These are phyloP conservation scores for Craniophora ligustri DNA, from an alignment of 2,888 invertebrate species.

Conservation along the genomic window DNA sequence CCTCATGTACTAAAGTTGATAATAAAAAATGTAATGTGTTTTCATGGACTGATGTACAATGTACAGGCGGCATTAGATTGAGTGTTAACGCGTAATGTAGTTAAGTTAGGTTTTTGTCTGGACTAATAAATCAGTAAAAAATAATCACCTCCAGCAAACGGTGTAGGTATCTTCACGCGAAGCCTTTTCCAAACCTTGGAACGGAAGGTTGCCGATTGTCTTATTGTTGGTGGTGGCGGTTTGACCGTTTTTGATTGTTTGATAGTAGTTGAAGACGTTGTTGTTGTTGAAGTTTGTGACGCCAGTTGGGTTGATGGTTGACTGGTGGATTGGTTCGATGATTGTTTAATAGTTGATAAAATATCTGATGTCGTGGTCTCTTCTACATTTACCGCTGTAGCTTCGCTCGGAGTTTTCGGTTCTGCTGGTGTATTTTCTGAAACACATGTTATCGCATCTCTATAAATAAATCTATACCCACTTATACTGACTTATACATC, in stretches of 20 bases:
- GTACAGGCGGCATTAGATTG: too few relatives aligned
- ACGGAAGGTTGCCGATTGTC: background rate
- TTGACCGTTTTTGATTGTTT: background rate
- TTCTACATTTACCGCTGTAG: constrained; percentile 1
- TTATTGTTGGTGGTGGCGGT: background rate
- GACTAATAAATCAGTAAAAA: background rate
- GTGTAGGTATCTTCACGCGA: background rate
- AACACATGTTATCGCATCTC: constrained; percentile 34
- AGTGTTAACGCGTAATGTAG: too few relatives aligned
- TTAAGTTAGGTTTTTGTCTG: background rate
- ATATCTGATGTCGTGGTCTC: background rate
- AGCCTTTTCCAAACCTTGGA: background rate
- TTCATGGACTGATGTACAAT: too few relatives aligned
- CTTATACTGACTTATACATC: too few relatives aligned
- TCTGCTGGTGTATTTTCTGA: constrained; percentile 28
- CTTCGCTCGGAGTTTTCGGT: constrained; percentile 8
- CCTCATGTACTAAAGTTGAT: too few relatives aligned
- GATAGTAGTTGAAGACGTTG: background rate
- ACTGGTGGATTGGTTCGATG: background rate
- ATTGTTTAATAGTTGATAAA: constrained; percentile 2
- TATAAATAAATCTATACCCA: too few relatives aligned
- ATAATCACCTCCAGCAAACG: constrained; percentile 23
- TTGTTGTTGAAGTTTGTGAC: background rate
- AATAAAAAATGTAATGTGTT: too few relatives aligned
- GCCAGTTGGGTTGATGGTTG: background rate